Evolutionary conservation across 2,888 invertebrate genomes (phyloP).

Genomic region (Parnassius glacialis): DNA sequence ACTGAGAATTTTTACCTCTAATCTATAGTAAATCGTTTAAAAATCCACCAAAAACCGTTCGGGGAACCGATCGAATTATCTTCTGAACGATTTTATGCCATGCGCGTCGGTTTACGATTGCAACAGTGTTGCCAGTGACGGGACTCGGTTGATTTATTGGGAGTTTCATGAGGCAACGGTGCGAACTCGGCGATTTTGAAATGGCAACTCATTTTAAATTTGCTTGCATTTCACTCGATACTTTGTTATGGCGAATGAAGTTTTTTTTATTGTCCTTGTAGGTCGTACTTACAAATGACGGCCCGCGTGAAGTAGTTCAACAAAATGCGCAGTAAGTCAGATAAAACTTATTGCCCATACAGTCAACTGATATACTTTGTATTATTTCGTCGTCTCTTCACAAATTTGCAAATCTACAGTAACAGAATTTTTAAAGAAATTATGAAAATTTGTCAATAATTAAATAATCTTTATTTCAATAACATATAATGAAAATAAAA

Average conservation of each 20-base stretch:
- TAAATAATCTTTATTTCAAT: too few relatives aligned
- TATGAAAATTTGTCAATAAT: too few relatives aligned
- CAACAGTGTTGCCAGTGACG: slow-evolving; percentile 50
- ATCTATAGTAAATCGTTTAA: slow-evolving; percentile 32
- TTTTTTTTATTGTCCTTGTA: slow-evolving; percentile 24
- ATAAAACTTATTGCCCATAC: slow-evolving; percentile 22
- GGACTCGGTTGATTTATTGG: slow-evolving; percentile 44
- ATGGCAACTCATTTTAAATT: slow-evolving; percentile 52
- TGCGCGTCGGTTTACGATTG: slow-evolving; percentile 44
- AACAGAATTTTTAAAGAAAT: too few relatives aligned
- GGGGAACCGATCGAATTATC: slow-evolving; percentile 68
- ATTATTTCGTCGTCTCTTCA: not conserved
- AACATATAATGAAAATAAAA: too few relatives aligned
- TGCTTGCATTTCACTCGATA: slow-evolving; percentile 34
- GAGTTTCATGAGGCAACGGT: slow-evolving; percentile 42
- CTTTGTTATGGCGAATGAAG: slow-evolving; percentile 31
- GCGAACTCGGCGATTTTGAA: slow-evolving; percentile 45
- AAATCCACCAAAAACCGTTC: slow-evolving; percentile 47
- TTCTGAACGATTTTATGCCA: slow-evolving; percentile 57
- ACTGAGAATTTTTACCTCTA: slow-evolving; percentile 21
- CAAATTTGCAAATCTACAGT: too few relatives aligned
- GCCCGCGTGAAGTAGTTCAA: not conserved
- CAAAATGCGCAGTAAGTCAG: slow-evolving; percentile 9
- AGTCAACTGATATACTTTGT: not conserved
- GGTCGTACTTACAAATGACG: slow-evolving; percentile 1